Conservation (phyloP, 1,140 invertebrate genomes). For the Anastrepha obliqua region DNA sequence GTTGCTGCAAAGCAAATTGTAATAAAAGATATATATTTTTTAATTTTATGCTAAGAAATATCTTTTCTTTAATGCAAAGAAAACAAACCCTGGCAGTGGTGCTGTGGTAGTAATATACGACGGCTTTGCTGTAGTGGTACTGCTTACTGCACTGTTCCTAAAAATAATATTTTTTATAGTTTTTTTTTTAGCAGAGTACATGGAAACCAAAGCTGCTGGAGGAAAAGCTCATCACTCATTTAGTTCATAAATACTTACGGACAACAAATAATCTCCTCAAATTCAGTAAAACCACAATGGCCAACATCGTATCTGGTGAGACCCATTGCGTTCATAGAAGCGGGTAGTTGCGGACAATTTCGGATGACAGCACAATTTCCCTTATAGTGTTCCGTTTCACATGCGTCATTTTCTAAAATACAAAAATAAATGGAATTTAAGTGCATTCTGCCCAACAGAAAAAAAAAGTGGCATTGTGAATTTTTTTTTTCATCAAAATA, state of each 20-base stretch:
- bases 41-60: too few species aligned
- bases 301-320: slow-evolving; percentile 29
- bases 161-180: neutral
- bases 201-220: too few species aligned
- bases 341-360: neutral
- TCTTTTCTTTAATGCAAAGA: too few species aligned
- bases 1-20: too few species aligned
- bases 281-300: slow-evolving; percentile 62
- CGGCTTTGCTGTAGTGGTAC: neutral
- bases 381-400: neutral
- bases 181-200: neutral
- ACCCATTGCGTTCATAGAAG: neutral
- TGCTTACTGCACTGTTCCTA: neutral
- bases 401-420: slow-evolving; percentile 1
- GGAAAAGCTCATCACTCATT: too few species aligned
- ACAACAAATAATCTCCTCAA: slow-evolving; percentile 66
- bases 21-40: too few species aligned
- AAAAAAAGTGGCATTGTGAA: too few species aligned
- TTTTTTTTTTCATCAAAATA: too few species aligned
- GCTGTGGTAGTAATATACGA: slow-evolving; percentile 3
- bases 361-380: neutral
- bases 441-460: too few species aligned
- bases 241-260: slow-evolving; percentile 53
- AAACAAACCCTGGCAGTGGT: neutral
- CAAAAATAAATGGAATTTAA: neutral